These are phyloP conservation scores for Aethina tumida DNA, from an alignment of 1,140 invertebrate genomes.

Conservation along the genomic window DNA sequence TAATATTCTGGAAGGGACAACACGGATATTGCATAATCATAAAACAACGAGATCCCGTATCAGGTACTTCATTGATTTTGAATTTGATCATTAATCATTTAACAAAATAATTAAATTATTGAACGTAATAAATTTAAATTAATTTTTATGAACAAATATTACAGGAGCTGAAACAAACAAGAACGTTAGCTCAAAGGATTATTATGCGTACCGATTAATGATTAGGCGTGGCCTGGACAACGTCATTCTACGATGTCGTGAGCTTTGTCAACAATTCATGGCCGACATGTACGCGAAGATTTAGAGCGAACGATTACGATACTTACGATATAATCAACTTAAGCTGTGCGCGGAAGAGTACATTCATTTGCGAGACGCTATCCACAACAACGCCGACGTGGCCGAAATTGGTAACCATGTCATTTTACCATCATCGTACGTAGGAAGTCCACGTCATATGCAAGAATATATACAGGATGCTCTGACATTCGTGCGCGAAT, in stretches of 20 bases:
- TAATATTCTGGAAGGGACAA: too few species aligned
- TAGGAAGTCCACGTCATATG: slow-evolving; percentile 35
- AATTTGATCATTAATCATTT: slow-evolving; percentile 5
- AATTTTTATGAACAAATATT: slow-evolving; percentile 11
- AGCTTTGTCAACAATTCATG: too few species aligned
- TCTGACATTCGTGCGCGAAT: slow-evolving; percentile 33
- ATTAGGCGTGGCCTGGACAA: too few species aligned
- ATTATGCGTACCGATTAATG: too few species aligned
- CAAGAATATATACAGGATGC: slow-evolving; percentile 37
- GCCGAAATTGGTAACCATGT: slow-evolving; percentile 19
- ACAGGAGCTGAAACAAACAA: too few species aligned
- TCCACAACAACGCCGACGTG: slow-evolving; percentile 7
- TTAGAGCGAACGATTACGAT: slow-evolving; percentile 34
- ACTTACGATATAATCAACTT: slow-evolving; percentile 27
- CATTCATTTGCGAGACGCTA: slow-evolving; percentile 28
- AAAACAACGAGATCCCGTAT: too few species aligned
- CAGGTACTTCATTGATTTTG: slow-evolving; percentile 12
- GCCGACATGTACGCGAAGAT: too few species aligned
- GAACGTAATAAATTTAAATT: slow-evolving; percentile 14
- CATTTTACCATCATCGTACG: slow-evolving; percentile 33
- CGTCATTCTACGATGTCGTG: too few species aligned
- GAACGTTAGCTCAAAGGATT: too few species aligned
- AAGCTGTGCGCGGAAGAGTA: slow-evolving; percentile 35
- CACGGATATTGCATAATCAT: too few species aligned
- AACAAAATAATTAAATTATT: slow-evolving; percentile 9